These are phyloP conservation scores for Diadegma fenestrale DNA, from an alignment of 2,888 invertebrate species.

Conservation along the genomic window DNA sequence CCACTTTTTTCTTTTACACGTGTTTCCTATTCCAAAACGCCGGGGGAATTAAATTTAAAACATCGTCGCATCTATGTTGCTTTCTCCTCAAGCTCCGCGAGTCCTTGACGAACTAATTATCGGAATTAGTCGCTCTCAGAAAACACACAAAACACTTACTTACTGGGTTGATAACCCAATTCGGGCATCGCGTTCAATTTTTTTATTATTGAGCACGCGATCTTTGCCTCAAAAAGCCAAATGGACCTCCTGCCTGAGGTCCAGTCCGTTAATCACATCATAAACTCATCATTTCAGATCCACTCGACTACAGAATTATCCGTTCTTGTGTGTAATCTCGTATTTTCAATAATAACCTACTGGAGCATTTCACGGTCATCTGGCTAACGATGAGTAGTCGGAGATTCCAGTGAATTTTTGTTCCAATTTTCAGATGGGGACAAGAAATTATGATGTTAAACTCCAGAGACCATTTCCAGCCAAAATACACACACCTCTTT, in stretches of 20 bases:
- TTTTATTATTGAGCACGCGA: not conserved
- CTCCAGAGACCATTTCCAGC: not conserved
- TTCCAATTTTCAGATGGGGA: conserved; percentile 58
- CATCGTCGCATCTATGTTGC: not conserved
- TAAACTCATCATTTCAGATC: not conserved
- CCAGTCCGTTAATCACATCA: not conserved
- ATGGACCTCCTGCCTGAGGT: not conserved
- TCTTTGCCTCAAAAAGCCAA: not conserved
- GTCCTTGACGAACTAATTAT: not conserved
- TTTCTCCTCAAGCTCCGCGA: not conserved
- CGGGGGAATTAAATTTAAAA: not conserved
- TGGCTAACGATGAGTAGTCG: conserved; percentile 53
- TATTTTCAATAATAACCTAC: conserved; percentile 3
- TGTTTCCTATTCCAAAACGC: not conserved
- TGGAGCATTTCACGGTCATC: conserved; percentile 30
- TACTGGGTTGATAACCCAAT: too few species aligned
- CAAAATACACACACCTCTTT: not conserved
- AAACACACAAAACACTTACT: too few species aligned
- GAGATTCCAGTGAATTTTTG: conserved; percentile 55
- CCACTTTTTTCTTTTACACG: not conserved
- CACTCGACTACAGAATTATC: not conserved
- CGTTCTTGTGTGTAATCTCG: not conserved
- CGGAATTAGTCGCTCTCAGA: not conserved
- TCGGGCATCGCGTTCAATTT: not conserved
- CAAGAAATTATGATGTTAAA: conserved; percentile 52